Conservation (phyloP, 1,140 invertebrate species). For the Zaprionus ghesquierei region DNA sequence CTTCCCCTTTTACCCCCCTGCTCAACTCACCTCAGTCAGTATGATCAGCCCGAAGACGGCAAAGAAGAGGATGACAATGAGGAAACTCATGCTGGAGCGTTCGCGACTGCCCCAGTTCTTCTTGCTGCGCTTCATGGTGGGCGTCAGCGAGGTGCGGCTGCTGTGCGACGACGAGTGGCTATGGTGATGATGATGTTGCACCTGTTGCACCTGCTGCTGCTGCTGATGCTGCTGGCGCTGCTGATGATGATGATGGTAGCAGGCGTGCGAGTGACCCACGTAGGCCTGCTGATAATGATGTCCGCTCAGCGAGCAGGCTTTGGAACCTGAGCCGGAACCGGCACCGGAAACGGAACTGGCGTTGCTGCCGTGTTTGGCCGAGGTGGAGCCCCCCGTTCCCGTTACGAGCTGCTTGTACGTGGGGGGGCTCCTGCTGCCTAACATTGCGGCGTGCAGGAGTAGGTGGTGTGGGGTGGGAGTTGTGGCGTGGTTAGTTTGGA, state of each 20-base stretch:
- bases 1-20: neutral
- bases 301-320: slow-evolving; percentile 37
- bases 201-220: slow-evolving; percentile 9
- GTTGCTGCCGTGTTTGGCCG: slow-evolving; percentile 5
- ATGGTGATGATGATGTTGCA: slow-evolving; percentile 49
- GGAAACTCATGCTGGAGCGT: slow-evolving; percentile 92
- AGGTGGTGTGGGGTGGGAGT: slow-evolving; percentile 45
- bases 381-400: slow-evolving; percentile 67
- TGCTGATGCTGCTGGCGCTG: slow-evolving; percentile 51
- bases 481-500: slow-evolving; percentile 14
- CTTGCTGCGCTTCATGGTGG: slow-evolving; percentile 74
- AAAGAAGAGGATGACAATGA: slow-evolving; percentile 94
- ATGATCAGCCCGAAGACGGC: slow-evolving; percentile 93
- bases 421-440: slow-evolving; percentile 76
- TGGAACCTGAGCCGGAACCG: slow-evolving; percentile 24
- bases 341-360: slow-evolving; percentile 5
- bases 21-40: slow-evolving; percentile 86
- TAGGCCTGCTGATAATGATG: slow-evolving; percentile 62
- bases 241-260: slow-evolving; percentile 66
- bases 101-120: slow-evolving; percentile 86
- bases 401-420: slow-evolving; percentile 58
- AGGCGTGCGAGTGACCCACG: slow-evolving; percentile 54
- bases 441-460: slow-evolving; percentile 56
- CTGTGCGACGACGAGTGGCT: slow-evolving; percentile 52
- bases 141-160: slow-evolving; percentile 61